Evolutionary conservation across 2,797 vertebrate species (phyloP), one percentile per base, ranked within the genome.

Genomic region (Australoheros facetus): DNA sequence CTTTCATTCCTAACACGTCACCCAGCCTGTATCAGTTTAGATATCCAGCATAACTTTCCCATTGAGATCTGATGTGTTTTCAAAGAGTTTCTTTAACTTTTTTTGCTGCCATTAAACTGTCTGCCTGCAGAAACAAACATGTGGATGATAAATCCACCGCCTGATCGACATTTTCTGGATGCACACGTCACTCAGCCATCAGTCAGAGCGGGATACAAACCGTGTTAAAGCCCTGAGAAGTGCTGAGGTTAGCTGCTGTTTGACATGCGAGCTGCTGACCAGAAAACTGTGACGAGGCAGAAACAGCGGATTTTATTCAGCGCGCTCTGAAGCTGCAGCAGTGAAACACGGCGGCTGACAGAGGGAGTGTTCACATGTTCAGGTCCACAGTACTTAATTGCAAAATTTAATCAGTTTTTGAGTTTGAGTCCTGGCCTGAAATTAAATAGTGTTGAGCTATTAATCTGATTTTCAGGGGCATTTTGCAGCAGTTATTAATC

Each of bases 381-480:
- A 17, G n/a, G 21, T 34, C 2, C 48, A 42, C 23, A 7, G 3
- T 28, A 19, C 28, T 73, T 58, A 37, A 75, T 66, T 66, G 26
- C 34, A 84, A 12, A 9, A 54, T 76, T 56, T 53, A 73, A 76
- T 82, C 37, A 55, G 7, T 39, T 54, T 66, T 55, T 16, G 37
- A 73, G 30, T 42, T 48, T 3, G 26, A 64, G 19, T 30, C 32
- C 2, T 6, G n/a, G 7, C 45, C 53, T 72, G 5, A 66, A 57
- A 78, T 84, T 1, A 77, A 57, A 62, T 7, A 30, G 17, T 16
- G 73, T 64, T 21, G 9, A 28, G 51, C 21, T 28, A 62, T 77
- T 81, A 59, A 71, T 71, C 42, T 39, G 30, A 71, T 42, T 77
- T 73, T 69, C 26, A 13, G 57, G 64, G 64, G 42, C 30, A 39